Conservation (phyloP, 2,888 invertebrate genomes). For the Trichopria drosophilae region DNA sequence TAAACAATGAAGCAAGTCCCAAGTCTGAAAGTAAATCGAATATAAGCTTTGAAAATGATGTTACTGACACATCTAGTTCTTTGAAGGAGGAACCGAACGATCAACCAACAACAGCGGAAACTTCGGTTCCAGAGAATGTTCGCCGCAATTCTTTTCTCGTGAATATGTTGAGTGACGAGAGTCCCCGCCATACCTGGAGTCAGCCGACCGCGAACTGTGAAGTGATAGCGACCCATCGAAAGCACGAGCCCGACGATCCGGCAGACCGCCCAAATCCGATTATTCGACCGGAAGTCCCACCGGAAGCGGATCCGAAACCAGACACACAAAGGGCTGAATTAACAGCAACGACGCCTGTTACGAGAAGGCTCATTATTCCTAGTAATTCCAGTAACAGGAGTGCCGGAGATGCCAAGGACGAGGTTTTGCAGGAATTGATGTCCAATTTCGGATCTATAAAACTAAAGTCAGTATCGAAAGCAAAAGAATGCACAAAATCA, state of each 20-base stretch:
- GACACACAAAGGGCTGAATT: constrained; percentile 3
- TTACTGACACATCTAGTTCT: not conserved
- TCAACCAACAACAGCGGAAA: not conserved
- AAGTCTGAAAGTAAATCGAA: not conserved
- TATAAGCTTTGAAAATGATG: not conserved
- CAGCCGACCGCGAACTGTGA: constrained; percentile 29
- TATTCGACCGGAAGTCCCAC: not conserved
- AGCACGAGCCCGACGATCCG: constrained; percentile 14
- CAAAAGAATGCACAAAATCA: not conserved
- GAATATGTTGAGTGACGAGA: constrained; percentile 42
- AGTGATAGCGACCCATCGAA: constrained; percentile 40
- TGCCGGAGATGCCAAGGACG: constrained; percentile 43
- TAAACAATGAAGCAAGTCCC: not conserved
- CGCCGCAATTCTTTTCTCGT: constrained; percentile 48
- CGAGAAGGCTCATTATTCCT: not conserved
- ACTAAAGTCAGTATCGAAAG: constrained; percentile 46
- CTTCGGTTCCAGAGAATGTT: constrained; percentile 32
- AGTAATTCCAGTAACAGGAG: constrained; percentile 33
- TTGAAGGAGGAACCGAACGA: not conserved
- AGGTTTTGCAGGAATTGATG: constrained; percentile 51
- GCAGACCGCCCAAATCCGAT: not conserved
- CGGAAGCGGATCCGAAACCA: constrained; percentile 3
- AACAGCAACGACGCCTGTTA: constrained; percentile 13
- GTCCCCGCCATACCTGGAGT: constrained; percentile 7
- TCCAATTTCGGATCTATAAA: constrained; percentile 49